Percentiles rank a stretch among this genome's conserved stretches.
Conservation (phyloP, 1,140 invertebrate species). For the Asbolus verrucosus region DNA sequence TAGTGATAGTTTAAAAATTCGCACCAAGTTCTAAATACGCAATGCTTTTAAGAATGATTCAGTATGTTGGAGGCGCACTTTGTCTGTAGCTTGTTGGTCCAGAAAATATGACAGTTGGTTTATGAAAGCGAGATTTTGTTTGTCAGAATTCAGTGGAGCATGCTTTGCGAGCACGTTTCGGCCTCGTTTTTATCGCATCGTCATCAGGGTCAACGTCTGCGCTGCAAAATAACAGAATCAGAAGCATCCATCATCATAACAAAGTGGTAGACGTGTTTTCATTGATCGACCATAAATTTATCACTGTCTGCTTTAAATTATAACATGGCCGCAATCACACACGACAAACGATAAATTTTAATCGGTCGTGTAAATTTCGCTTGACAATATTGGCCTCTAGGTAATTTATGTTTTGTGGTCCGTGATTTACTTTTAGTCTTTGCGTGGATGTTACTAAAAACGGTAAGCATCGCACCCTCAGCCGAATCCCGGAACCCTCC, state of each 20-base stretch:
- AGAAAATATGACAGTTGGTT: no score
- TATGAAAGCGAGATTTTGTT: slow-evolving; percentile 7
- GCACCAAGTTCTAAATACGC: no score
- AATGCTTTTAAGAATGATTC: no score
- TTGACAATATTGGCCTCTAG: slow-evolving; percentile 37
- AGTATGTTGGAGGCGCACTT: no score
- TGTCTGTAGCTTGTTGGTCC: no score
- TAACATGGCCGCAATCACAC: slow-evolving; percentile 41
- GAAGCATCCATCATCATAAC: slow-evolving; percentile 34
- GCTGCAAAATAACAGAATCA: slow-evolving; percentile 30
- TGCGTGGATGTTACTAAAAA: slow-evolving; percentile 2
- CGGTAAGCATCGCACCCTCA: not conserved
- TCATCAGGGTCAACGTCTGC: slow-evolving; percentile 17
- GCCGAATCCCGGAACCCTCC: not conserved
- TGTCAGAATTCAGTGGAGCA: slow-evolving; percentile 14
- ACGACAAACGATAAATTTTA: slow-evolving; percentile 37
- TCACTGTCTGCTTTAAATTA: slow-evolving; percentile 39
- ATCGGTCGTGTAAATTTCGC: slow-evolving; percentile 32
- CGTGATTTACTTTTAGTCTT: slow-evolving; percentile 33
- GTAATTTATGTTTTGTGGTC: slow-evolving; percentile 39
- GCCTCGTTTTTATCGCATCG: slow-evolving; percentile 22
- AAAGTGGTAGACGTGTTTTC: slow-evolving; percentile 26
- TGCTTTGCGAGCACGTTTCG: slow-evolving; percentile 5
- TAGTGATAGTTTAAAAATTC: no score
- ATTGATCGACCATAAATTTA: slow-evolving; percentile 40